Evolutionary conservation across 1,140 invertebrate genomes (phyloP).

Genomic region (Microplitis mediator): DNA sequence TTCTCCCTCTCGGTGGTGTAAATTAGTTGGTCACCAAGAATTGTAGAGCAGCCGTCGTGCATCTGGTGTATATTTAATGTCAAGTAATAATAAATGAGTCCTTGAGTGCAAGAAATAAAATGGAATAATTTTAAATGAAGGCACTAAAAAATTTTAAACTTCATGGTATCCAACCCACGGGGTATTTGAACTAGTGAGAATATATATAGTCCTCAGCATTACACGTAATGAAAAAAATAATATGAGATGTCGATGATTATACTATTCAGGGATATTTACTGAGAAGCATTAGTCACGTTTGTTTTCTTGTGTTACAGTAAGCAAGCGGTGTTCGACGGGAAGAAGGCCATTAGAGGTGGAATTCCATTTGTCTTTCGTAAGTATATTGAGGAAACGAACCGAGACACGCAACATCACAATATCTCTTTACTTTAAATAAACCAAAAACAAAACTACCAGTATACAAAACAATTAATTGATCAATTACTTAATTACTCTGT

Average conservation of each 20-base stretch:
- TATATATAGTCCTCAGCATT: too few species aligned
- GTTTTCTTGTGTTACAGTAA: constrained; percentile 73
- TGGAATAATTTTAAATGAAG: too few species aligned
- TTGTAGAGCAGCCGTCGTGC: constrained; percentile 8
- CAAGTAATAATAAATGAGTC: not conserved
- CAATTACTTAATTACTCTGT: too few species aligned
- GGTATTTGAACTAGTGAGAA: too few species aligned
- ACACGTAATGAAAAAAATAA: not conserved
- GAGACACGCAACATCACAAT: constrained; percentile 24
- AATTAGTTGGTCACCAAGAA: constrained; percentile 22
- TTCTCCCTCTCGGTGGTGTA: constrained; percentile 16
- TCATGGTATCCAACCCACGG: too few species aligned
- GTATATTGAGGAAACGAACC: constrained; percentile 58
- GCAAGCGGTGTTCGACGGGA: constrained; percentile 92
- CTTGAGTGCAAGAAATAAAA: too few species aligned
- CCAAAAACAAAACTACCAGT: too few species aligned
- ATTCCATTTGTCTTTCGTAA: constrained; percentile 97
- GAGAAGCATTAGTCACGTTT: constrained; percentile 24
- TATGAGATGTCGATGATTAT: constrained; percentile 12
- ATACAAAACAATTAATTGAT: too few species aligned
- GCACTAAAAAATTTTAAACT: too few species aligned
- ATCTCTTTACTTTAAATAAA: constrained; percentile 7
- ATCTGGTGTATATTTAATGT: constrained; percentile 14
- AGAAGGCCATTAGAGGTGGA: constrained; percentile 92
- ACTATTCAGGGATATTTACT: not conserved